phyloP scores from a whole-genome alignment of 2,797 vertebrate species.

The Periparus ater region DNA sequence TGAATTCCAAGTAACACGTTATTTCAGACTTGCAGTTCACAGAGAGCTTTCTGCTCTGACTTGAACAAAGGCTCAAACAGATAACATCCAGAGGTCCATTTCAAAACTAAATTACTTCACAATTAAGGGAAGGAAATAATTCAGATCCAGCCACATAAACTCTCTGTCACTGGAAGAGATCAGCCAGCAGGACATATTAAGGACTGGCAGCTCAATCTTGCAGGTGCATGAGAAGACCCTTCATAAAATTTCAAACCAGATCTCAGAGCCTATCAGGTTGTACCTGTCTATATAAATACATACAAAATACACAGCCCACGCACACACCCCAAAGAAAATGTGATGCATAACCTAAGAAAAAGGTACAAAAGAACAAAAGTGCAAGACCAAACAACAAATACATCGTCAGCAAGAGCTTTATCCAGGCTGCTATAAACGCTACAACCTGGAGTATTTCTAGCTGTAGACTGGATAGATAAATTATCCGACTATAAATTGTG shows the following conservation, averaged over 20 bases:
- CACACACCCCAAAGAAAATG: accelerated
- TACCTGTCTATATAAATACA: accelerated
- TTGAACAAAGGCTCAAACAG: not conserved
- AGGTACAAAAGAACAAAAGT: not conserved
- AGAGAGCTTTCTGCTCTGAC: not conserved
- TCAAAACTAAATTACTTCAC: not conserved
- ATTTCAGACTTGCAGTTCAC: not conserved
- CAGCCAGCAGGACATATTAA: not conserved
- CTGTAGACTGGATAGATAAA: not conserved
- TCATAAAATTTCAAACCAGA: not conserved
- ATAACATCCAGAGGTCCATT: not conserved
- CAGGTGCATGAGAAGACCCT: not conserved
- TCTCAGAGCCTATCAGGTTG: not conserved
- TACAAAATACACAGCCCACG: not conserved
- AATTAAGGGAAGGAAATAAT: not conserved
- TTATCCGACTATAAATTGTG: not conserved
- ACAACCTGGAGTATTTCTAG: not conserved
- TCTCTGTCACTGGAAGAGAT: not conserved
- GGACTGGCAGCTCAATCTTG: not conserved
- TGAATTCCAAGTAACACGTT: not conserved
- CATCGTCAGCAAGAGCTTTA: not conserved
- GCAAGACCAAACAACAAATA: not conserved
- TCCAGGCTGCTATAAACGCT: not conserved
- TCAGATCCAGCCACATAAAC: not conserved
- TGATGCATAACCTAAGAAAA: not conserved